phyloP scores from a whole-genome alignment of 1,140 invertebrate genomes.

The Zaprionus camerounensis region DNA sequence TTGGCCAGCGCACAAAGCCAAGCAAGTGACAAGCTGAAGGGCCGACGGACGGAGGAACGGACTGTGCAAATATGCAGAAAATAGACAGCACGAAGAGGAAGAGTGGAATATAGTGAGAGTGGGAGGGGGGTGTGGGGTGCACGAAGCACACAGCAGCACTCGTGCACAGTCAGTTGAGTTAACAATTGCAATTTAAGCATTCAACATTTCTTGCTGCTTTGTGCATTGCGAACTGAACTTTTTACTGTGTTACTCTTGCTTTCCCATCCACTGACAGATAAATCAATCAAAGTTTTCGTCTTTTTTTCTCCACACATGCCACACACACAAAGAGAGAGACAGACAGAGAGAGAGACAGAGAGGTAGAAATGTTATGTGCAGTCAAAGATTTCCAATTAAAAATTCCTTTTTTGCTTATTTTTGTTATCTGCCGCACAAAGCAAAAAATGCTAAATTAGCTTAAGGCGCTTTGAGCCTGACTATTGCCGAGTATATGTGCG shows the following conservation, averaged over 20 bases:
- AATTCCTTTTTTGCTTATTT: conserved; percentile 62
- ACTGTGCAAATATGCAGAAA: conserved; percentile 45
- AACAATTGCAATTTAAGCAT: conserved; percentile 75
- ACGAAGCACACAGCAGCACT: conserved; percentile 31
- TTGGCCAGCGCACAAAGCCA: conserved; percentile 14
- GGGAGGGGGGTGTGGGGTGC: not conserved
- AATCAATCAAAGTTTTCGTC: conserved; percentile 68
- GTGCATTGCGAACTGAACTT: conserved; percentile 52
- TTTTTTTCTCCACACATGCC: not conserved
- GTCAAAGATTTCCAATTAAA: conserved; percentile 82
- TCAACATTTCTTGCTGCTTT: conserved; percentile 18
- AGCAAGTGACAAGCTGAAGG: conserved; percentile 60
- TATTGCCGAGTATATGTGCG: not conserved
- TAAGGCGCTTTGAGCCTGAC: conserved; percentile 47
- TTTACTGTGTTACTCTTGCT: conserved; percentile 41
- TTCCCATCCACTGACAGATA: conserved; percentile 74
- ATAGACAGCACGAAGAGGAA: conserved; percentile 35
- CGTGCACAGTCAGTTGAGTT: conserved; percentile 69
- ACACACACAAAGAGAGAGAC: not conserved
- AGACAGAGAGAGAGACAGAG: not conserved
- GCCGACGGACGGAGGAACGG: conserved; percentile 1
- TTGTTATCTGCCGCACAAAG: conserved; percentile 49
- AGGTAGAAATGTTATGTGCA: conserved; percentile 41
- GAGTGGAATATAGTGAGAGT: not conserved
- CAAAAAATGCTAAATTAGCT: conserved; percentile 75